Base-by-base conservation (phyloP, 2,113 vertebrate genomes). In the Danio rerio region DNA sequence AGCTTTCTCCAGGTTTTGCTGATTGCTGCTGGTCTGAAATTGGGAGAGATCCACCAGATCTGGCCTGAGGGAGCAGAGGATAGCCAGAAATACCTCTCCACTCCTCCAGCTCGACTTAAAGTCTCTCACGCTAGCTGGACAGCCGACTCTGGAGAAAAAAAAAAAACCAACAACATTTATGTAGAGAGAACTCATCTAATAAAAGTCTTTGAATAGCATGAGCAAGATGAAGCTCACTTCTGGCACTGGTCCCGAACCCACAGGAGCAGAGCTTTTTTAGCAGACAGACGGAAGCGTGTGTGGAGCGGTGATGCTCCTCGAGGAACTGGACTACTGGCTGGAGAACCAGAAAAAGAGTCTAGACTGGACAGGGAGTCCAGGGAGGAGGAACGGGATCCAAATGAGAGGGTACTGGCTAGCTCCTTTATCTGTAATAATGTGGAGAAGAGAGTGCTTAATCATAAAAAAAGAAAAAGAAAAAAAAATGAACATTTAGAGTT, bases 101-200 rank as follows among this genome's bases (percentile, higher is more conserved):
- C 91, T 96, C 84, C 95, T 93, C 97, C 97, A 99, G 90, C 96
- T 97, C 21, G 94, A 93, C 86, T 95, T 97, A 82, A 99, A 98
- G 90, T 99, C 95, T 79, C 92, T 93, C 81, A 98, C 89, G 11
- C 4, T 91, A 84, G 97, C 55, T 50, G 81, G 83, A 82, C 93
- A 95, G 43, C 92, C 91, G 0, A 91, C 90, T 74, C 96, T 98
- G 31, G 5, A 11, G 56, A 53, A 31, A 31, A 31, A 31, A 31
- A 31, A 31, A 31, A 49, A 50, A 12, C 65, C 62, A 21, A 49
- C 13, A 15, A 12, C 16, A 9, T 4, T n/a, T 59, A 7, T 13
- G 7, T 7, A 55, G 11, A 1, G n/a, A 18, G 6, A 42, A 11
- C 15, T 50, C 7, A 59, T 52, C 43, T 55, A 18, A 45, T 6